phyloP scores from a whole-genome alignment of 1,140 invertebrate species.

The Neodiprion fabricii region DNA sequence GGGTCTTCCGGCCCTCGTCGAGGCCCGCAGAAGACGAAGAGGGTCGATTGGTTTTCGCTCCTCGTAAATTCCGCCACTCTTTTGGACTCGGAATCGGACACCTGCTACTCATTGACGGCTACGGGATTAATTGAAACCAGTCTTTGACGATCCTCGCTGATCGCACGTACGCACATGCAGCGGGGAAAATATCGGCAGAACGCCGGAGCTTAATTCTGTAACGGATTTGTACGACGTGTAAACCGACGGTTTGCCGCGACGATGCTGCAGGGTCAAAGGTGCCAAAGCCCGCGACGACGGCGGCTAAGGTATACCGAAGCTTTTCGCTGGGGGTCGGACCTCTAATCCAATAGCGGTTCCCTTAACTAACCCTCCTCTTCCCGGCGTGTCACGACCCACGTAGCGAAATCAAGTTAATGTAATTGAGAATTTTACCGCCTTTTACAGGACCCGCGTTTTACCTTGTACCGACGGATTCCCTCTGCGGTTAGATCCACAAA shows the following conservation, averaged over 20 bases:
- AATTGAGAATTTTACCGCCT: constrained; percentile 50
- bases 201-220: constrained; percentile 16
- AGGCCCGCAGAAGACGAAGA: too few relatives aligned
- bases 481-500: too few relatives aligned
- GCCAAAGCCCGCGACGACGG: background rate
- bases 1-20: too few relatives aligned
- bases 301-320: background rate
- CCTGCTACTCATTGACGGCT: too few relatives aligned
- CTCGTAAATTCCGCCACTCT: too few relatives aligned
- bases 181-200: too few relatives aligned
- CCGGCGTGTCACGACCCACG: constrained; percentile 39
- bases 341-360: constrained; percentile 54
- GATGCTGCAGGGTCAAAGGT: background rate
- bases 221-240: constrained; percentile 49
- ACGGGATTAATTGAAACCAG: background rate
- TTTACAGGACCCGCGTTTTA: constrained; percentile 25
- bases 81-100: too few relatives aligned
- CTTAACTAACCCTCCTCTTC: constrained; percentile 46
- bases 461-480: too few relatives aligned
- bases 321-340: constrained; percentile 26
- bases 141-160: background rate
- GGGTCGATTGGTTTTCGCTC: too few relatives aligned
- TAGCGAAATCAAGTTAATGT: constrained; percentile 50
- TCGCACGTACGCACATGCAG: background rate
- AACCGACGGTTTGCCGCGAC: constrained; percentile 39